Percentiles rank a stretch among this genome's conserved stretches.
phyloP scores from a whole-genome alignment of 1,140 invertebrate genomes.

The Andrena cerasifolii region DNA sequence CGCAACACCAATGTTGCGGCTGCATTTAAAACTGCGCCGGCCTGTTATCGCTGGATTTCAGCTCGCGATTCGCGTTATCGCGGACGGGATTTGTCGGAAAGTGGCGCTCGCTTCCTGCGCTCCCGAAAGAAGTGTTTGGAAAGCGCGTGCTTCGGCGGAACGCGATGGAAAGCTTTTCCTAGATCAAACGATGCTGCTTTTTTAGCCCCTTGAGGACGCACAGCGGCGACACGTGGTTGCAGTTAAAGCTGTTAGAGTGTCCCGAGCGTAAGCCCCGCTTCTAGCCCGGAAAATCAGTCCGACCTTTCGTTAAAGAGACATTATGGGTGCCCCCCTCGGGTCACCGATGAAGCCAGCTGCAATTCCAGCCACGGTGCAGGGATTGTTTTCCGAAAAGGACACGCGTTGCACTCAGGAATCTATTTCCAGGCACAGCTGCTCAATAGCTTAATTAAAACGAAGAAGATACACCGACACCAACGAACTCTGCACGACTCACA shows the following conservation, averaged over 20 bases:
- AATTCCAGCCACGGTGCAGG: no score
- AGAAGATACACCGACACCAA: no score
- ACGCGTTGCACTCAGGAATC: no score
- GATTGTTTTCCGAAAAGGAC: no score
- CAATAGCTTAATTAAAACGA: no score
- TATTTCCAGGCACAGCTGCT: neutral
- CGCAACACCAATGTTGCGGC: slow-evolving; percentile 76
- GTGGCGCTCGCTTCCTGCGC: neutral
- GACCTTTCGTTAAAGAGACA: neutral
- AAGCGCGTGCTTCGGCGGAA: no score
- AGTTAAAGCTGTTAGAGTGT: neutral
- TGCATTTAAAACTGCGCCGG: slow-evolving; percentile 75
- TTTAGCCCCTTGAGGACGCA: neutral
- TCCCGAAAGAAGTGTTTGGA: neutral
- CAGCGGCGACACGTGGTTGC: neutral
- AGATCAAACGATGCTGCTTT: neutral
- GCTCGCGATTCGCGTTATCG: slow-evolving; percentile 64
- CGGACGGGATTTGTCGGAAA: neutral
- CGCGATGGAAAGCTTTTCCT: neutral
- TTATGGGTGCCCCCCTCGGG: no score
- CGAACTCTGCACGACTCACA: no score
- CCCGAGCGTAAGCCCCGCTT: neutral
- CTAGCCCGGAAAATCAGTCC: neutral
- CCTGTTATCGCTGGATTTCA: slow-evolving; percentile 64
- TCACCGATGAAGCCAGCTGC: no score